Evolutionary conservation across 1,140 invertebrate species (phyloP), one percentile per base, ranked within the genome.

Genomic region (Oscheius sp.): DNA sequence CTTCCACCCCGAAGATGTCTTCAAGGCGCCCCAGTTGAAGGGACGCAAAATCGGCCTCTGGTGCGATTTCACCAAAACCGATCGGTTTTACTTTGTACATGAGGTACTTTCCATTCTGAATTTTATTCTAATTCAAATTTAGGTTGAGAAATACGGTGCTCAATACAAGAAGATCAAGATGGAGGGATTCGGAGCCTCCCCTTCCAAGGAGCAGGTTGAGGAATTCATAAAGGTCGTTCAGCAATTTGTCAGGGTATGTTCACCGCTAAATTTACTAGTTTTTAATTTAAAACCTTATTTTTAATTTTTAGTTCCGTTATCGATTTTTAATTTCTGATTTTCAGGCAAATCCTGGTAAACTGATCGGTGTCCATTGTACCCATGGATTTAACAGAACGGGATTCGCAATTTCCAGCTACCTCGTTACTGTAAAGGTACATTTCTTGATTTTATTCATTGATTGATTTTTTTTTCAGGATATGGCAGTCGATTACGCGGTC

Each of bases 331-430:
- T 59, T 59, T 1, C 28, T 15, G 55, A 18, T 45, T 63, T 63
- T 32, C 35, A 70, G 32, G 72, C 79, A 52, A 59, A 59, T 34
- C 26, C 20, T 1, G 77, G 73, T 68, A 73, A 76, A 77, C 61
- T 84, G 78, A 18, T 82, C 87, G 89, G 90, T 55, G 91, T 99
- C 32, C 97, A 99, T 85, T 99, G 96, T 83, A 99, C 96, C 0
- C 96, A 99, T 88, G 97, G 96, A 0, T 99, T 98, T 82, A 99
- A 99, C 85, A 88, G 97, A 79, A 97, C 94, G 29, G 97, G 89
- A 13, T 99, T 97, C 84, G 87, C 99, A 0, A 92, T 99, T 61
- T 89, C 91, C 58, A 90, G 92, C 1, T 99, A 92, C 85, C 88
- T 99, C 79, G 91, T 97, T 13, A 23, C 18, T 15, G 15, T 18